Conservation (phyloP, 2,113 vertebrate species). For the Pterocles burchelli region DNA sequence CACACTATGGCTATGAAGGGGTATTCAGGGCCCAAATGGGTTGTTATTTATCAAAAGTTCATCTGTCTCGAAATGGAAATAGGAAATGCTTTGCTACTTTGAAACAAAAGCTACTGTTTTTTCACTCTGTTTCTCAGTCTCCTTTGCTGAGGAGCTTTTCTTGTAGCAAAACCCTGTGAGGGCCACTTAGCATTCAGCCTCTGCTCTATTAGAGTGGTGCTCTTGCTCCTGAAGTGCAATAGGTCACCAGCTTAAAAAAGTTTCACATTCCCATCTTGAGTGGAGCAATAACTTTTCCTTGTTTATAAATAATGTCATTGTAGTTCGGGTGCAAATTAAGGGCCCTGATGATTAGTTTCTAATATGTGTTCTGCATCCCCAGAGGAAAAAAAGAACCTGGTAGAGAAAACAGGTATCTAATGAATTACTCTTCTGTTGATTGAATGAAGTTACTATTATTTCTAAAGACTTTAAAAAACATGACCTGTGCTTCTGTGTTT, state of each 20-base stretch:
- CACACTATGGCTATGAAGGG: rapidly evolving
- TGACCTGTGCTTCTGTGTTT: background rate
- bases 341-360: background rate
- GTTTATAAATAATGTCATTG: background rate
- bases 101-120: background rate
- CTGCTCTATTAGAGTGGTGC: background rate
- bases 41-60: background rate
- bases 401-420: background rate
- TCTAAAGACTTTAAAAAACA: background rate
- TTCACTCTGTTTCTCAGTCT: background rate
- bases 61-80: background rate
- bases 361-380: background rate
- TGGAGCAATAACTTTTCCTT: background rate
- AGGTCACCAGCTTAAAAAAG: background rate
- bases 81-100: background rate
- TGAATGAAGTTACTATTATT: background rate
- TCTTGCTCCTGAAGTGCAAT: background rate
- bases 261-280: background rate
- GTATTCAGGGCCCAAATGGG: background rate
- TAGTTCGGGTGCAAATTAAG: background rate
- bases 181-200: background rate
- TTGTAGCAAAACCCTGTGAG: background rate
- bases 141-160: background rate
- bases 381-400: background rate
- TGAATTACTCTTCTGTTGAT: background rate